A percentile compares a stretch with the other conserved stretches of the same genome.
Conservation (phyloP, 2,888 invertebrate genomes). For the Heliconius sara region DNA sequence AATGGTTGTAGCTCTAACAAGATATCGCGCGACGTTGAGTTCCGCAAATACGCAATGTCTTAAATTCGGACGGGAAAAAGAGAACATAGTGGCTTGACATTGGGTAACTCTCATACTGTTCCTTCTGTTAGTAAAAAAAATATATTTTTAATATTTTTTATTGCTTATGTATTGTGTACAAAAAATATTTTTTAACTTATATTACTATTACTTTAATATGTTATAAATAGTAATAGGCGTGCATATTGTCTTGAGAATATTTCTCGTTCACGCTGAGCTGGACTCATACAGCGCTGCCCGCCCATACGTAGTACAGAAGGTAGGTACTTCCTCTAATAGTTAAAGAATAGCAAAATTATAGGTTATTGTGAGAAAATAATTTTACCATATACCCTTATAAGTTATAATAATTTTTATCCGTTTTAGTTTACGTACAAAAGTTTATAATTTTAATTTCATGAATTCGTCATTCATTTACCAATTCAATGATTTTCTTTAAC, state of each 20-base stretch:
- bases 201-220: too few species aligned
- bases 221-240: background rate
- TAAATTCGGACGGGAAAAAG: too few species aligned
- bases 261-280: conserved; percentile 52
- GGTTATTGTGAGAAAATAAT: conserved; percentile 22
- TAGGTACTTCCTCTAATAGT: background rate
- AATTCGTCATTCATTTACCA: too few species aligned
- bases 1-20: too few species aligned
- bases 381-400: conserved; percentile 7
- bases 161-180: too few species aligned
- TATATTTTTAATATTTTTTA: too few species aligned
- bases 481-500: too few species aligned
- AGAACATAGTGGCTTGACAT: too few species aligned
- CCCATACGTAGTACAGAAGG: conserved; percentile 47
- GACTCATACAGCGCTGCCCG: conserved; percentile 62
- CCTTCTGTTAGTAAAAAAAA: too few species aligned
- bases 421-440: background rate
- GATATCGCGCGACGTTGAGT: too few species aligned
- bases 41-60: background rate
- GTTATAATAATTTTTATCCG: background rate
- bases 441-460: background rate
- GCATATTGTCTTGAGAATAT: conserved; percentile 32
- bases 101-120: too few species aligned
- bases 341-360: conserved; percentile 14
- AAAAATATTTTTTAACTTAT: too few species aligned